Base-by-base conservation (phyloP, 2,888 invertebrate species). In the Orthonychiurus folsomi region DNA sequence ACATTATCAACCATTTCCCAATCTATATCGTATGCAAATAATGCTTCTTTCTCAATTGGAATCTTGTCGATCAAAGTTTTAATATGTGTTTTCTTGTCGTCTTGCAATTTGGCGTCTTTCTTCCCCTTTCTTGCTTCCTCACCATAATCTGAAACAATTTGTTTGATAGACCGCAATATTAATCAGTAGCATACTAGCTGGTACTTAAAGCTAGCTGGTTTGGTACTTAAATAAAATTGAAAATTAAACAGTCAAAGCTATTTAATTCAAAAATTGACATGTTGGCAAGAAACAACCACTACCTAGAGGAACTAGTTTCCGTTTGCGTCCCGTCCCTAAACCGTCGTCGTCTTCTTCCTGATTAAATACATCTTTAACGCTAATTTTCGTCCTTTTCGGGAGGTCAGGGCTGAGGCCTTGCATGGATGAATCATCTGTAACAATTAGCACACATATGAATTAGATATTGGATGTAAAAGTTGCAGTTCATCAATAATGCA, bases 61-160 rank as follows among this genome's bases (percentile, higher is more conserved):
- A 99, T 99, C 81, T 91, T 90, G 79, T 96, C 96, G 75, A 99
- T 99, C 73, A 99, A 85, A 69, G 89, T 89, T 81, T 97, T 97
- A 74, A 97, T 94, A 79, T 93, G 88, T 75, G 91, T 90, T 63
- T 94, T 83, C 78, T 97, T 97, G 78, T 99, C 99, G 78, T 99
- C 96, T 65, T 88, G 88, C 61, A 85, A 83, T 76, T 85, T 85
- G 2, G 69, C 81, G 76, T 86, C 84, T 75, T 86, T 82, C 65
- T 78, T 78, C 63, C 2, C 9, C 55, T 70, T 73, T 26, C 66
- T 69, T 1, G 62, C 53, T 61, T 84, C 84, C 73, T 84, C 84
- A 21, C 80, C 83, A 73, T 84, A 84, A 78, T 85, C 84, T 83
- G 67, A 25, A n/a, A n/a, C n/a, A n/a, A n/a, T n/a, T n/a, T n/a